Evolutionary conservation across 1,140 invertebrate species (phyloP).

Genomic region (Charaxes varanes): DNA sequence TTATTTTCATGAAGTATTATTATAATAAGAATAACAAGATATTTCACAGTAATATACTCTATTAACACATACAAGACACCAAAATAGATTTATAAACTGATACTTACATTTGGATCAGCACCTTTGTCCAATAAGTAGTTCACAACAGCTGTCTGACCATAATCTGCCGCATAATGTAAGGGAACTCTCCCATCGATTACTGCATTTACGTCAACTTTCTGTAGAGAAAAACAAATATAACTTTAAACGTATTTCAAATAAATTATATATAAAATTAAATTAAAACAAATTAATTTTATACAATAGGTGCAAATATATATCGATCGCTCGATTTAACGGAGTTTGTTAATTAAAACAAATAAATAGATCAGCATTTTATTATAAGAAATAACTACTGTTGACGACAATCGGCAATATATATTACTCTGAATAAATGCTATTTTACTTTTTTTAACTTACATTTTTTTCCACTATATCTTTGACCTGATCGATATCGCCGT

Average conservation of each 20-base stretch:
- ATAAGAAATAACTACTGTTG: no score
- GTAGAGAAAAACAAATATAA: no score
- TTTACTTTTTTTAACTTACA: conserved; percentile 67
- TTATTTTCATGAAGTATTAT: no score
- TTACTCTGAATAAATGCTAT: neutral
- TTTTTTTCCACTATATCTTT: conserved; percentile 90
- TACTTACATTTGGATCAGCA: conserved; percentile 93
- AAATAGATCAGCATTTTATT: no score
- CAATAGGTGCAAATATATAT: neutral
- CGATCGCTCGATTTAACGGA: neutral
- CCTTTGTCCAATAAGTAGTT: conserved; percentile 91
- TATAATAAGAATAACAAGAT: no score
- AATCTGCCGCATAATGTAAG: conserved; percentile 95
- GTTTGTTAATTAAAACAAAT: no score
- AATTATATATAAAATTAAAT: neutral
- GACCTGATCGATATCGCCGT: conserved; percentile 94
- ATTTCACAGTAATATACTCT: no score
- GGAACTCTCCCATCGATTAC: conserved; percentile 90
- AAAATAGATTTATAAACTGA: no score
- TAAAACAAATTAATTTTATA: neutral
- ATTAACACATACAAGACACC: no score
- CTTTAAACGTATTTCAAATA: no score
- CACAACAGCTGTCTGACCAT: conserved; percentile 93
- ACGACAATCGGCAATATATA: no score
- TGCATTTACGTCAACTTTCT: conserved; percentile 91